phyloP scores from a whole-genome alignment of 1,140 invertebrate genomes.

The Zaprionus ghesquierei region DNA sequence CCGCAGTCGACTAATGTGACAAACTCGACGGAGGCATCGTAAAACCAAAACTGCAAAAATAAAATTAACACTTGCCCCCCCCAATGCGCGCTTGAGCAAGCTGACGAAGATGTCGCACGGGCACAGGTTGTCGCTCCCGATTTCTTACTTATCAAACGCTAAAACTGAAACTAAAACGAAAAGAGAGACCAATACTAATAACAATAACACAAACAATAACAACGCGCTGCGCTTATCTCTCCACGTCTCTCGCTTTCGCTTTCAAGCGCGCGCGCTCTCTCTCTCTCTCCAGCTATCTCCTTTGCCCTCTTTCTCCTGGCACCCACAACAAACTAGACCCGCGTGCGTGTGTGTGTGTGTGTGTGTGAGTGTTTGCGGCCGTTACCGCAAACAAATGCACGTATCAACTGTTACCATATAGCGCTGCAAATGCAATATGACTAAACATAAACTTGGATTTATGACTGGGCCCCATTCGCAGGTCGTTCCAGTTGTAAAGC shows the following conservation, averaged over 20 bases:
- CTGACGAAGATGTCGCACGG: not conserved
- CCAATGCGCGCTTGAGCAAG: not conserved
- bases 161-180: not conserved
- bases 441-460: not conserved
- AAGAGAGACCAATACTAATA: not conserved
- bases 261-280: not conserved
- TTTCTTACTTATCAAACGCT: not conserved
- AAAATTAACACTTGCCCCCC: conserved; percentile 28
- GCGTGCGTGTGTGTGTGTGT: not conserved
- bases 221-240: not conserved
- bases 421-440: not conserved
- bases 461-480: not conserved
- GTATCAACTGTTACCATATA: not conserved
- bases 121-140: not conserved
- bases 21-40: conserved; percentile 20
- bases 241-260: not conserved
- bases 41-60: conserved; percentile 17
- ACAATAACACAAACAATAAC: not conserved
- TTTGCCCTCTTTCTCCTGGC: not conserved
- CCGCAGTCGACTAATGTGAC: conserved; percentile 21
- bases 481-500: not conserved
- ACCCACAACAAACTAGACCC: not conserved
- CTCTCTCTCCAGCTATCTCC: not conserved
- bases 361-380: not conserved
- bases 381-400: not conserved